These are phyloP conservation scores for Callionymus lyra DNA, from an alignment of 2,113 vertebrate genomes.

Conservation along the genomic window DNA sequence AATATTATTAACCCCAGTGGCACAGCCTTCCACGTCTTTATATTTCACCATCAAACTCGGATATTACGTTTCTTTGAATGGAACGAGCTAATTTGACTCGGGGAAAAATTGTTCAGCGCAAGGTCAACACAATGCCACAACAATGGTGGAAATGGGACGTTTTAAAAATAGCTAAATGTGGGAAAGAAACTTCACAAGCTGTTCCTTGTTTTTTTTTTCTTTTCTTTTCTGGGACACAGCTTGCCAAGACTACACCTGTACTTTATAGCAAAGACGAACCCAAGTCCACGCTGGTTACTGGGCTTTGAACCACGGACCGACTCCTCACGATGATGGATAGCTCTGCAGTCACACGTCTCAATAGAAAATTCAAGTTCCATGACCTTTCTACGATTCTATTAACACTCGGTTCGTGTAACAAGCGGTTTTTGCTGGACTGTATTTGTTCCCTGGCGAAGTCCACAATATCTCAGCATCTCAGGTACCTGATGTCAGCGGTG, in stretches of 20 bases:
- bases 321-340: too few relatives aligned
- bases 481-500: too few relatives aligned
- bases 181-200: constrained; percentile 65
- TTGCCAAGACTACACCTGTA: constrained; percentile 63
- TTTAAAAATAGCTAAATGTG: constrained; percentile 72
- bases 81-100: constrained; percentile 75
- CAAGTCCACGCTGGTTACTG: too few relatives aligned
- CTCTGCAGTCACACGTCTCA: constrained; percentile 16
- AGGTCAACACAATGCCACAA: constrained; percentile 76
- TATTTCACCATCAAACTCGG: constrained; percentile 67
- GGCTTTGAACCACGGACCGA: too few relatives aligned
- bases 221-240: constrained; percentile 68
- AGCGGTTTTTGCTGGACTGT: too few relatives aligned
- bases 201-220: too few relatives aligned
- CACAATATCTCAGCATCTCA: constrained; percentile 6
- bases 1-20: constrained; percentile 79
- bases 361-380: too few relatives aligned
- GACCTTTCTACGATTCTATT: too few relatives aligned
- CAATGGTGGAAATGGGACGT: constrained; percentile 74
- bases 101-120: constrained; percentile 69
- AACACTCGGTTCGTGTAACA: too few relatives aligned
- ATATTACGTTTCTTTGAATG: constrained; percentile 67
- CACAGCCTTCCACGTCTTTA: constrained; percentile 64
- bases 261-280: constrained; percentile 44
- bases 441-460: too few relatives aligned